These are phyloP conservation scores for Holacanthella duospinosa DNA, from an alignment of 2,888 invertebrate genomes.

Conservation along the genomic window DNA sequence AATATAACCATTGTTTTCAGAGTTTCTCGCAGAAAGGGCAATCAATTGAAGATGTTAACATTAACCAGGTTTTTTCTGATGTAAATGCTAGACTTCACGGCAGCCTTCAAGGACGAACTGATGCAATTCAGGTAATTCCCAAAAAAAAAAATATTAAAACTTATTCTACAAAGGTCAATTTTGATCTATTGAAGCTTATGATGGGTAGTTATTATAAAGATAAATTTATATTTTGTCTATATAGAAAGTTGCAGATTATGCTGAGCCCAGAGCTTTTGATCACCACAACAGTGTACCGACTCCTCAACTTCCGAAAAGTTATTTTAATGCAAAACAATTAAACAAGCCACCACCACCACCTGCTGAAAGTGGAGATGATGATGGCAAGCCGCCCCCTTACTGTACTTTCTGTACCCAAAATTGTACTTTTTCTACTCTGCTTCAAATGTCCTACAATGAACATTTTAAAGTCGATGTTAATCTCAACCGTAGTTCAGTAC, in stretches of 20 bases:
- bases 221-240: not conserved
- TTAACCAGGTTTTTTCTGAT: not conserved
- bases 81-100: not conserved
- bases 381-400: not conserved
- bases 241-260: slow-evolving; percentile 28
- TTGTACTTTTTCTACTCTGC: not conserved
- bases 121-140: slow-evolving; percentile 1
- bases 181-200: not conserved
- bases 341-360: not conserved
- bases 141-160: not conserved
- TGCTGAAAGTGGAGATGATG: too few relatives aligned
- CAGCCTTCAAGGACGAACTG: not conserved
- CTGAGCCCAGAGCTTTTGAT: slow-evolving; percentile 28
- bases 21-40: not conserved
- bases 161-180: too few relatives aligned
- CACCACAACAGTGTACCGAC: slow-evolving; percentile 4
- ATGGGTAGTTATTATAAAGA: not conserved
- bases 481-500: slow-evolving; percentile 56
- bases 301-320: not conserved
- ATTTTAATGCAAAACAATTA: not conserved
- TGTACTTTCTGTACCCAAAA: not conserved
- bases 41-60: not conserved
- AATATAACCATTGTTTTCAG: not conserved
- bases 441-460: slow-evolving; percentile 1
- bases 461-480: slow-evolving; percentile 22